These are phyloP conservation scores for Nineta flava DNA, from an alignment of 2,888 invertebrate genomes.

Conservation along the genomic window DNA sequence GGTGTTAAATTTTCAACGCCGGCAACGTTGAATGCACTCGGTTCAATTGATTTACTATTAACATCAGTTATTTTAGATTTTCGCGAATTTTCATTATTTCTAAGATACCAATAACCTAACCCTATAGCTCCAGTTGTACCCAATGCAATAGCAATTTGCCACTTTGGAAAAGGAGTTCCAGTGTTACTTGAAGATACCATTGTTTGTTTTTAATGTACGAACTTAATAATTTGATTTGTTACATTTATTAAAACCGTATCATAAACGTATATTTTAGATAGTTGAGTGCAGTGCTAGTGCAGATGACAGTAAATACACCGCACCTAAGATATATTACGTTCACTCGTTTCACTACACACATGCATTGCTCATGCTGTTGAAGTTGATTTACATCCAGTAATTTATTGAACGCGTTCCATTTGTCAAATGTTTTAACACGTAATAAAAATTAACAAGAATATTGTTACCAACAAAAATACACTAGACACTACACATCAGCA, in stretches of 20 bases:
- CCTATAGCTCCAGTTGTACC: slow-evolving; percentile 74
- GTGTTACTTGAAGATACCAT: slow-evolving; percentile 2
- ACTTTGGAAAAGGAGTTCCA: slow-evolving; percentile 51
- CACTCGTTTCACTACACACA: too few species aligned
- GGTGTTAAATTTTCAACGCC: slow-evolving; percentile 39
- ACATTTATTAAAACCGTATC: too few species aligned
- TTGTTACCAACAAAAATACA: too few species aligned
- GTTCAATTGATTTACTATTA: slow-evolving; percentile 41
- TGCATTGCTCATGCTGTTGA: background rate
- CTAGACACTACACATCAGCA: too few species aligned
- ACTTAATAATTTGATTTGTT: too few species aligned
- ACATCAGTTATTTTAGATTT: slow-evolving; percentile 34
- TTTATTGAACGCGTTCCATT: background rate
- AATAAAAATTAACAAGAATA: too few species aligned
- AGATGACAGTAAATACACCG: too few species aligned
- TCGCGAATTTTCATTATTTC: slow-evolving; percentile 30
- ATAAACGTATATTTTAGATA: background rate
- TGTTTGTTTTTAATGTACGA: slow-evolving; percentile 1
- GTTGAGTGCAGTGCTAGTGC: background rate
- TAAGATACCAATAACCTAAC: slow-evolving; percentile 62
- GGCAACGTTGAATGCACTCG: slow-evolving; percentile 34
- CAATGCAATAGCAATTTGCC: slow-evolving; percentile 73
- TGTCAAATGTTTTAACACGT: background rate
- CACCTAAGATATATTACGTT: too few species aligned
- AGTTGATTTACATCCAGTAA: background rate